phyloP scores from a whole-genome alignment of 2,888 invertebrate species.

The Gastrophysa polygoni region DNA sequence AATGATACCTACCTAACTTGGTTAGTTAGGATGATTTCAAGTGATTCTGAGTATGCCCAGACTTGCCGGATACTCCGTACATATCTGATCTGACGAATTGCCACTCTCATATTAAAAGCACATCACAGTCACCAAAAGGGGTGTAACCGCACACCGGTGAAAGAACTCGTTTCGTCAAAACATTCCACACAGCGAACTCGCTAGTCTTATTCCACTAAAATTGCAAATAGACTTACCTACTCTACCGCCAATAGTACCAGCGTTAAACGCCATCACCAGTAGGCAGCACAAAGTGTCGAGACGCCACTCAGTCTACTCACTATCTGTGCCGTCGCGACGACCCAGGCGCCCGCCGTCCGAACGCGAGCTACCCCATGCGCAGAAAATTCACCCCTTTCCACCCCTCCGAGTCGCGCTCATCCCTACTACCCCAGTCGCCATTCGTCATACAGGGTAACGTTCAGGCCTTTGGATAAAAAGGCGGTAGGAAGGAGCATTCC shows the following conservation, averaged over 20 bases:
- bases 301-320: constrained; percentile 61
- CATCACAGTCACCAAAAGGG: constrained; percentile 1
- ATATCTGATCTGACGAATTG: not conserved
- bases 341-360: constrained; percentile 64
- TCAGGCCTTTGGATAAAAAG: no score
- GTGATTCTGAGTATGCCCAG: no score
- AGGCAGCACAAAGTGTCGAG: constrained; percentile 54
- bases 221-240: constrained; percentile 47
- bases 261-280: constrained; percentile 32
- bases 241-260: constrained; percentile 31
- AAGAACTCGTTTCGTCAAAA: constrained; percentile 13
- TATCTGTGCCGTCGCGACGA: constrained; percentile 65
- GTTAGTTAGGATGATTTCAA: no score
- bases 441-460: constrained; percentile 41
- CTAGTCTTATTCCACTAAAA: constrained; percentile 14
- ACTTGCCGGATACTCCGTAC: no score
- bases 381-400: constrained; percentile 57
- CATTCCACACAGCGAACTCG: constrained; percentile 13
- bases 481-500: no score
- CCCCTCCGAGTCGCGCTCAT: constrained; percentile 48
- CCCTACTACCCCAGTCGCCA: constrained; percentile 52
- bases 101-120: not conserved
- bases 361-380: constrained; percentile 61
- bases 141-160: constrained; percentile 18
- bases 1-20: no score